Conservation (phyloP, 2,797 vertebrate genomes). For the Heterohyrax brucei region DNA sequence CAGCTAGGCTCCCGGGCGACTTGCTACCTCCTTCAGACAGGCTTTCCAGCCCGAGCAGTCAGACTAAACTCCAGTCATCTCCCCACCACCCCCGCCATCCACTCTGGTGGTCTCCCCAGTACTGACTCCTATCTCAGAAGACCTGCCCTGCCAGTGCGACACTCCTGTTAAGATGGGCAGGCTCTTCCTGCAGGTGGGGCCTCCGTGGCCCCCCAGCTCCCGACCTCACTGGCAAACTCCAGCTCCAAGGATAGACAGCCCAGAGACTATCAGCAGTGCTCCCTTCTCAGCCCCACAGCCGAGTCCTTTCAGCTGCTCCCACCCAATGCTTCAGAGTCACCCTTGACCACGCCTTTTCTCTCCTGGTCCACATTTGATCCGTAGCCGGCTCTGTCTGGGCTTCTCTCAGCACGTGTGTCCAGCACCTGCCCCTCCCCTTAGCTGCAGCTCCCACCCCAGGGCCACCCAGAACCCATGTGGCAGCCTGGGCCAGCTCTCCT, state of each 20-base stretch:
- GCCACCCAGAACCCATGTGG: not conserved
- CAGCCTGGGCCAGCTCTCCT: too few species aligned
- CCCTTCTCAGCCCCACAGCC: not conserved
- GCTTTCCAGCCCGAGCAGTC: too few species aligned
- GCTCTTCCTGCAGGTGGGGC: not conserved
- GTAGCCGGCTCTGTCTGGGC: not conserved
- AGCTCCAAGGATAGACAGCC: not conserved
- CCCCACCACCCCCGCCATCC: too few species aligned
- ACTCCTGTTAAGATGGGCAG: not conserved
- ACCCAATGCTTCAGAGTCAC: not conserved
- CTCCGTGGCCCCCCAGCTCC: too few species aligned
- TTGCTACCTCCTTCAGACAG: too few species aligned
- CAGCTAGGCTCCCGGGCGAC: too few species aligned
- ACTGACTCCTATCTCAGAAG: not conserved
- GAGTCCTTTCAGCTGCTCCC: not conserved
- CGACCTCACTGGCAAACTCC: not conserved
- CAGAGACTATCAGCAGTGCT: not conserved
- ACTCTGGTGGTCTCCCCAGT: too few species aligned
- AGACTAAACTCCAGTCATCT: too few species aligned
- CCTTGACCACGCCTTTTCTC: not conserved
- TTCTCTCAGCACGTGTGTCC: not conserved
- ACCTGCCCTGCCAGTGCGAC: fast-evolving
- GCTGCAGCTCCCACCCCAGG: not conserved
- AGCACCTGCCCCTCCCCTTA: not conserved
- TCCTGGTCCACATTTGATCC: not conserved